A percentile compares a stretch with the other conserved stretches of the same genome.
Conservation (phyloP, 2,113 vertebrate species). For the Prolemur simus region DNA sequence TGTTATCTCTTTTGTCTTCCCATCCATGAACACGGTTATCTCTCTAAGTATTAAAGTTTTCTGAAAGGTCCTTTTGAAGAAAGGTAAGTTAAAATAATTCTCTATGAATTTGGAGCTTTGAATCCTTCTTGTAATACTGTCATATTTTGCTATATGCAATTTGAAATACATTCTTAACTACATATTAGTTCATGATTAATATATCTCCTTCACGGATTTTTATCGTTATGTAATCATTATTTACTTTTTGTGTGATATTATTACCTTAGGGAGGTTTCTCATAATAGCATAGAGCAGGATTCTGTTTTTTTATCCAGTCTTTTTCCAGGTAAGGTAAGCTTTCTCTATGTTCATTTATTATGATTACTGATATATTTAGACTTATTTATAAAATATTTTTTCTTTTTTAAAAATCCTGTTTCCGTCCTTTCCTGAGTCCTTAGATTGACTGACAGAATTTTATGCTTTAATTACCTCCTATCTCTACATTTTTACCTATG, state of each 20-base stretch:
- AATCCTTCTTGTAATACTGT: neutral
- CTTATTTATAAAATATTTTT: neutral
- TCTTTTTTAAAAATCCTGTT: neutral
- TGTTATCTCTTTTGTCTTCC: neutral
- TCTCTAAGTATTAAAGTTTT: neutral
- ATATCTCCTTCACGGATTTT: neutral
- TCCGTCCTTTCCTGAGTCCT: neutral
- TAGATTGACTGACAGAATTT: neutral
- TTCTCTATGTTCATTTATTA: neutral
- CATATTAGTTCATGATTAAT: neutral
- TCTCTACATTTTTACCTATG: neutral
- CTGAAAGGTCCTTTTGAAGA: neutral
- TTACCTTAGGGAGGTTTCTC: neutral
- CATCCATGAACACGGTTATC: neutral
- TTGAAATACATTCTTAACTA: neutral
- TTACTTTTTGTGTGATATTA: neutral
- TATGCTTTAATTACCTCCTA: neutral
- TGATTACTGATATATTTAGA: neutral
- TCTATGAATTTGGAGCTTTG: neutral
- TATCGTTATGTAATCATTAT: neutral
- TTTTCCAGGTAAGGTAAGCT: neutral
- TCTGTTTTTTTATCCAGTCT: neutral
- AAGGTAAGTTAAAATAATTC: neutral
- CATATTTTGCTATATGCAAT: neutral
- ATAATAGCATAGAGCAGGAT: neutral